A percentile compares a stretch with the other conserved stretches of the same genome.
These are phyloP conservation scores for Astyanax mexicanus DNA, from an alignment of 2,797 vertebrate genomes.

Conservation along the genomic window DNA sequence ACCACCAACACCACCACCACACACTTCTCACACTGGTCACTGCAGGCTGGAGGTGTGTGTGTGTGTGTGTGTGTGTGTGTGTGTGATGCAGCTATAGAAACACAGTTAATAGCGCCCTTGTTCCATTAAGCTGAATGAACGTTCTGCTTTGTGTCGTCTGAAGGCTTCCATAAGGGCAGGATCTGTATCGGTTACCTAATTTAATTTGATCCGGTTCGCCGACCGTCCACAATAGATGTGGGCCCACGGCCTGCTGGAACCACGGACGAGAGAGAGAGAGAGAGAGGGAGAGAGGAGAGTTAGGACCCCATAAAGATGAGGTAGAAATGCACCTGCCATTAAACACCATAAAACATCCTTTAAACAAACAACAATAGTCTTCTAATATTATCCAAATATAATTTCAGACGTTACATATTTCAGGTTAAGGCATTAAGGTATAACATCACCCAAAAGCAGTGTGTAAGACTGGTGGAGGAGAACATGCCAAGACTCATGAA, in stretches of 20 bases:
- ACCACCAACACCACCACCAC: not conserved
- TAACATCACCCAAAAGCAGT: too few species aligned
- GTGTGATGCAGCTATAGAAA: conserved; percentile 50
- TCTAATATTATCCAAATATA: too few species aligned
- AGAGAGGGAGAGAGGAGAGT: not conserved
- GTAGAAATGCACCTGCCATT: too few species aligned
- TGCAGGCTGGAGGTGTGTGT: not conserved
- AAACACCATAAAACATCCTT: too few species aligned
- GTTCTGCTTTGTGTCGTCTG: conserved; percentile 40
- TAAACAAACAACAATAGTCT: too few species aligned
- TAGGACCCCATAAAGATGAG: not conserved
- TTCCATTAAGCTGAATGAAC: conserved; percentile 30
- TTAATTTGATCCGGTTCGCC: conserved; percentile 37
- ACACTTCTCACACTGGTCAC: conserved; percentile 17
- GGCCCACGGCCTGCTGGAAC: not conserved
- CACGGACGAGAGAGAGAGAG: not conserved
- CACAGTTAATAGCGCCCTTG: conserved; percentile 49
- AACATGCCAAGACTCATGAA: too few species aligned
- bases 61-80: not conserved
- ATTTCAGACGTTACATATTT: too few species aligned
- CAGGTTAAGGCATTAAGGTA: too few species aligned
- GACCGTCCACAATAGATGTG: conserved; percentile 36
- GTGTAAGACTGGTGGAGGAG: too few species aligned
- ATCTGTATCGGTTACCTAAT: conserved; percentile 31
- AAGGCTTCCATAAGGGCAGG: conserved; percentile 42